Evolutionary conservation across 1,140 invertebrate genomes (phyloP).

Genomic region (Trichonephila clavata): DNA sequence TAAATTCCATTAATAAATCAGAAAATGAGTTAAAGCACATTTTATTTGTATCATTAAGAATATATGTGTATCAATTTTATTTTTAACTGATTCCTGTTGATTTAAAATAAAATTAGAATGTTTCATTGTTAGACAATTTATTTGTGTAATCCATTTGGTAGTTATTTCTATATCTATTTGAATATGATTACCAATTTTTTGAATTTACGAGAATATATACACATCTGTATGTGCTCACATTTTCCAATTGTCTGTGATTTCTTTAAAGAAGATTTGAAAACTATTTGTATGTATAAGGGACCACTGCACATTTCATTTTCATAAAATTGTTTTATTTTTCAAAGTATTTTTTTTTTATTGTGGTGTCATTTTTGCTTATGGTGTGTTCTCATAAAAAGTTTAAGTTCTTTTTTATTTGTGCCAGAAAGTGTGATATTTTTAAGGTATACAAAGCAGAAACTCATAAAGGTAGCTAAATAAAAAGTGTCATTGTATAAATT

Average conservation of each 20-base stretch:
- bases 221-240: not conserved
- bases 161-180: no score
- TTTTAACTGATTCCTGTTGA: no score
- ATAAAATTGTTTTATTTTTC: not conserved
- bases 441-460: not conserved
- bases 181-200: not conserved
- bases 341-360: not conserved
- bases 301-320: not conserved
- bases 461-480: not conserved
- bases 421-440: not conserved
- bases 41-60: no score
- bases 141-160: no score
- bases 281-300: not conserved
- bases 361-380: not conserved
- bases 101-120: no score
- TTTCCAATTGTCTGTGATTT: not conserved
- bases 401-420: not conserved
- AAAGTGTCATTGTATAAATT: not conserved
- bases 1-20: no score
- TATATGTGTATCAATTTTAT: no score
- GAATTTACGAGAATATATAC: not conserved
- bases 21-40: no score
- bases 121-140: no score
- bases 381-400: not conserved
- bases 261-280: not conserved